Evolutionary conservation across 1,140 invertebrate genomes (phyloP).

Genomic region (Meloidogyne chitwoodi): DNA sequence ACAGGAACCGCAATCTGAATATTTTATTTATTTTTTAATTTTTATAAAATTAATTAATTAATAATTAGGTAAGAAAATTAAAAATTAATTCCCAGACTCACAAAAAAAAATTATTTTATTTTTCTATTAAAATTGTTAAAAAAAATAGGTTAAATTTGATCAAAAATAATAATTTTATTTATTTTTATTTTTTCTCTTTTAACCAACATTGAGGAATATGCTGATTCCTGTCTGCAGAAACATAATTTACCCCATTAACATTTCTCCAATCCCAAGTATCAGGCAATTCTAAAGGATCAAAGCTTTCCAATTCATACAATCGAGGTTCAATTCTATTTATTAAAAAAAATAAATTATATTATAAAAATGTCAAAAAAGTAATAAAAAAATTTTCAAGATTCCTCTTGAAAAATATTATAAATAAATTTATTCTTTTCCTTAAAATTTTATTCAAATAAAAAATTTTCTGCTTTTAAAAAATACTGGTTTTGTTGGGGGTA

Average conservation of each 20-base stretch:
- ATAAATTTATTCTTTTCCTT: background rate
- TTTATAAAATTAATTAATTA: no score
- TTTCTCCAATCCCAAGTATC: constrained; percentile 63
- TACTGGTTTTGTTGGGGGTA: background rate
- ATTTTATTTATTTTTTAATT: no score
- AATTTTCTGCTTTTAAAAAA: background rate
- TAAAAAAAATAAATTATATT: no score
- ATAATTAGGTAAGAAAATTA: no score
- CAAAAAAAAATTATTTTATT: no score
- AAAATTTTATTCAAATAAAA: background rate
- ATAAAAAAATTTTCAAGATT: background rate
- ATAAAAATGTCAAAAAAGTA: background rate
- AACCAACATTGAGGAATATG: constrained; percentile 57
- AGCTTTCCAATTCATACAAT: constrained; percentile 35
- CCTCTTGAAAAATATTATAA: background rate
- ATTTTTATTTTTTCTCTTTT: background rate
- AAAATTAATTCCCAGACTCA: no score
- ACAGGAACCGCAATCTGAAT: constrained; percentile 65
- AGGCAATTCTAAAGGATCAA: constrained; percentile 56
- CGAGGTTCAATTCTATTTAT: constrained; percentile 25
- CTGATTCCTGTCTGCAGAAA: constrained; percentile 62
- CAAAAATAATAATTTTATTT: no score
- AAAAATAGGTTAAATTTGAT: no score
- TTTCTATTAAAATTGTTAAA: no score
- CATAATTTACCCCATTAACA: constrained; percentile 62